Percentiles rank a stretch among this genome's conserved stretches.
These are phyloP conservation scores for Ectobius pallidus DNA, from an alignment of 2,888 invertebrate genomes.

Conservation along the genomic window DNA sequence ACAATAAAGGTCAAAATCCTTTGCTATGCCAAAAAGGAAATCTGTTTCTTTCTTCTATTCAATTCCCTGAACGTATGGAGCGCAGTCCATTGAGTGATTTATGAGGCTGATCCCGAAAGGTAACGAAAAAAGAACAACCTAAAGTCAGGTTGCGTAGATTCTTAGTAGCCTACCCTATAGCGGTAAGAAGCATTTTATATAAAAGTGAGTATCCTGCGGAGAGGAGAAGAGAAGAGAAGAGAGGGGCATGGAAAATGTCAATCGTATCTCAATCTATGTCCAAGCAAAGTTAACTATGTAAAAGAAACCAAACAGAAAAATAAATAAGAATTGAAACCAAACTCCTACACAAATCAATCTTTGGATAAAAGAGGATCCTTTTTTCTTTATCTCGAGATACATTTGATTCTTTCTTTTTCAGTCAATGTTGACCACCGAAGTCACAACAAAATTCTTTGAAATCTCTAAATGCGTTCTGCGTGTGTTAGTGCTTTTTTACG, in stretches of 20 bases:
- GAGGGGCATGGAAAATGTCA: slow-evolving; percentile 18
- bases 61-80: slow-evolving; percentile 37
- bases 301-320: slow-evolving; percentile 25
- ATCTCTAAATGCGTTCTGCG: slow-evolving; percentile 9
- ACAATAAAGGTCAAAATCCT: slow-evolving; percentile 42
- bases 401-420: slow-evolving; percentile 26
- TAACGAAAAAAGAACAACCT: slow-evolving; percentile 30
- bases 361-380: slow-evolving; percentile 4
- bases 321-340: slow-evolving; percentile 18
- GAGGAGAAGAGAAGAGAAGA: not conserved
- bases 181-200: slow-evolving; percentile 27
- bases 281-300: slow-evolving; percentile 23
- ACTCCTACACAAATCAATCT: slow-evolving; percentile 35
- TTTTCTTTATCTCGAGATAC: not conserved
- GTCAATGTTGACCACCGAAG: slow-evolving; percentile 24
- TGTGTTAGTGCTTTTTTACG: slow-evolving; percentile 1
- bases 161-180: not conserved
- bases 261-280: slow-evolving; percentile 36
- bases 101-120: slow-evolving; percentile 31
- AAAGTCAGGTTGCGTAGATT: slow-evolving; percentile 24
- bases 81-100: slow-evolving; percentile 35
- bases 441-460: slow-evolving; percentile 31
- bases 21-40: slow-evolving; percentile 32
- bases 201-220: not conserved
- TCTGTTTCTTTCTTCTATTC: slow-evolving; percentile 38